A percentile compares a stretch with the other conserved stretches of the same genome.
These are phyloP conservation scores for Daphoenositta chrysoptera DNA, from an alignment of 2,113 vertebrate genomes.

Conservation along the genomic window DNA sequence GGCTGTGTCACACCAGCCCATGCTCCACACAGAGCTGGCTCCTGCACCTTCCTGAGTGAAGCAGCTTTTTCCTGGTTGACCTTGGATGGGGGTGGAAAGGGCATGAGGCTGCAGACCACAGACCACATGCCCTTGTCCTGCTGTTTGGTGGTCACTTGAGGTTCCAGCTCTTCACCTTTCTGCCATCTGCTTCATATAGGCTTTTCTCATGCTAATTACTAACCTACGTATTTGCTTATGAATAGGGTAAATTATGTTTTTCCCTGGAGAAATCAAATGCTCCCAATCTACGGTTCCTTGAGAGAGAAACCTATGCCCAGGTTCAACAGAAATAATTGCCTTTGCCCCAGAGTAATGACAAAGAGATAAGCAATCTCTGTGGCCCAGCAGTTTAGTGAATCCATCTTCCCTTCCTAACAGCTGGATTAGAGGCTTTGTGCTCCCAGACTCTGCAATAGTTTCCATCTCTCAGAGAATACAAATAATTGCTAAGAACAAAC, in stretches of 20 bases:
- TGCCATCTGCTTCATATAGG: not conserved
- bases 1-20: accelerated
- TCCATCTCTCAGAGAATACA: conserved; percentile 43
- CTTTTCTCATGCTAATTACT: conserved; percentile 13
- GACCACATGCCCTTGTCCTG: not conserved
- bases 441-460: conserved; percentile 1
- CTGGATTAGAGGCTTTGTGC: conserved; percentile 21
- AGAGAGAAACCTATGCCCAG: not conserved
- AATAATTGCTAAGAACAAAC: conserved; percentile 13
- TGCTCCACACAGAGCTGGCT: accelerated
- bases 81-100: not conserved
- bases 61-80: not conserved
- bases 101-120: not conserved
- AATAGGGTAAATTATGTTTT: not conserved
- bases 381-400: not conserved
- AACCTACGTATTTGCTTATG: conserved; percentile 32
- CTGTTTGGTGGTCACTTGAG: not conserved
- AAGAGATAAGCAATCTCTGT: conserved; percentile 15
- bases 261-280: conserved; percentile 29
- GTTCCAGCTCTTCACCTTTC: not conserved
- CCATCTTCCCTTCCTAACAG: not conserved
- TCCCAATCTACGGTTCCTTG: not conserved
- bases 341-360: not conserved
- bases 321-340: conserved; percentile 15
- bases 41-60: accelerated